A percentile compares a stretch with the other conserved stretches of the same genome.
Evolutionary conservation across 2,113 vertebrate species (phyloP).

Genomic region (Cathartes aura): DNA sequence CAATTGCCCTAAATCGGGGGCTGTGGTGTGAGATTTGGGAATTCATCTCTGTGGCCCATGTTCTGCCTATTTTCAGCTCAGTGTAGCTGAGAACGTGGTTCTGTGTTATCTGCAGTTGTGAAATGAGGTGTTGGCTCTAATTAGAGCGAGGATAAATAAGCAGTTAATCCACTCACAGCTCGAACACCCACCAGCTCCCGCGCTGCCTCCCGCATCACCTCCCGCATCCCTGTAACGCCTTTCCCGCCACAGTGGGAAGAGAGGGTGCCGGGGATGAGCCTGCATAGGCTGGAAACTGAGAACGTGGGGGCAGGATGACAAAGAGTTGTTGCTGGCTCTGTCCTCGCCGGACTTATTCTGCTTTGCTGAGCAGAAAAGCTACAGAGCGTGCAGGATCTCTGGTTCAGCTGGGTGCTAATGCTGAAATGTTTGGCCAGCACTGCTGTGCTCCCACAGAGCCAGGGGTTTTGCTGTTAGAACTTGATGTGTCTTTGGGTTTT

Average conservation of each 20-base stretch:
- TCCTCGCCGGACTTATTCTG: not conserved
- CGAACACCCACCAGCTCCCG: accelerated
- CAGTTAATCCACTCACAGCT: not conserved
- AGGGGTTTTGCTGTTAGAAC: not conserved
- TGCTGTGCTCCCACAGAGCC: not conserved
- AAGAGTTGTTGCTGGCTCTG: not conserved
- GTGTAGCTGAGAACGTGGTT: not conserved
- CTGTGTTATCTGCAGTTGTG: not conserved
- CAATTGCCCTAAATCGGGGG: not conserved
- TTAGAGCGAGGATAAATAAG: not conserved
- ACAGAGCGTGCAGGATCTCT: not conserved
- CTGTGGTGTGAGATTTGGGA: not conserved
- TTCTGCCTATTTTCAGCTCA: not conserved
- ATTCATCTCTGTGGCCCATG: accelerated
- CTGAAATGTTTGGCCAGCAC: not conserved
- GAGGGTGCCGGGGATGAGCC: not conserved
- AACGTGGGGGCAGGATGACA: not conserved
- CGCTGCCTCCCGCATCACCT: not conserved
- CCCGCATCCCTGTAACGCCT: not conserved
- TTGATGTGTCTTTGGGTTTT: not conserved
- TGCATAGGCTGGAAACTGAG: not conserved
- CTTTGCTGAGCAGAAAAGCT: conserved; percentile 35
- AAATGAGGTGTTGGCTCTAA: not conserved
- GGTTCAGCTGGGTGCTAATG: not conserved
- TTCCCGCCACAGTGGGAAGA: not conserved